These are phyloP conservation scores for Nyleta sp. DNA, from an alignment of 2,888 invertebrate species.

Conservation along the genomic window DNA sequence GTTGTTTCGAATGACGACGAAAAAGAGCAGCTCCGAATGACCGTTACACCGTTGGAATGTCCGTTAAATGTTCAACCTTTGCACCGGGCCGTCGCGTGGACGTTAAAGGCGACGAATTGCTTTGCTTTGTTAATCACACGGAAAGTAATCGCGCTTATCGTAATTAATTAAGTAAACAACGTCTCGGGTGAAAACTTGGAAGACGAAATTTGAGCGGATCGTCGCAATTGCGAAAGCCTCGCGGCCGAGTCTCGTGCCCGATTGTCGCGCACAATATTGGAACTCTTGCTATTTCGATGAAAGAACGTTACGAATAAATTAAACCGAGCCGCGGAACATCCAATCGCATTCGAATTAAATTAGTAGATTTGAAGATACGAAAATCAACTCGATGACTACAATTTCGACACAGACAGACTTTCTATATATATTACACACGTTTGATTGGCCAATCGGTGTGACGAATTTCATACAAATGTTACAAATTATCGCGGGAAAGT, in stretches of 20 bases:
- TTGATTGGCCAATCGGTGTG: slow-evolving; percentile 5
- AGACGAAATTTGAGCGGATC: slow-evolving; percentile 55
- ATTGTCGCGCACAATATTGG: slow-evolving; percentile 26
- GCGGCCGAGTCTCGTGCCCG: too few species aligned
- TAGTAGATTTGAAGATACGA: not conserved
- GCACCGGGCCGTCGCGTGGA: not conserved
- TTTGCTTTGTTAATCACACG: not conserved
- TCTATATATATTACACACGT: slow-evolving; percentile 5
- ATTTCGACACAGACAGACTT: slow-evolving; percentile 18
- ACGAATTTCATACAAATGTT: not conserved
- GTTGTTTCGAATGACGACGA: too few species aligned
- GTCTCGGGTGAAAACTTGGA: slow-evolving; percentile 36
- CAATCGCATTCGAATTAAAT: too few species aligned
- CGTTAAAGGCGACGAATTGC: not conserved
- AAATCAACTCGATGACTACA: not conserved
- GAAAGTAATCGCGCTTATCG: not conserved
- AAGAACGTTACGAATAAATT: slow-evolving; percentile 28
- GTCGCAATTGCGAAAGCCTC: too few species aligned
- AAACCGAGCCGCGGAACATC: not conserved
- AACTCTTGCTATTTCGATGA: not conserved
- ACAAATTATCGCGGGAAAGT: not conserved
- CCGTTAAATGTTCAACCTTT: not conserved
- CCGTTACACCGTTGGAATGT: slow-evolving; percentile 30
- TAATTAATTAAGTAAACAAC: slow-evolving; percentile 23
- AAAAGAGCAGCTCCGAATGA: not conserved